Evolutionary conservation across 2,113 vertebrate species (phyloP).

Genomic region (Gavia stellata): DNA sequence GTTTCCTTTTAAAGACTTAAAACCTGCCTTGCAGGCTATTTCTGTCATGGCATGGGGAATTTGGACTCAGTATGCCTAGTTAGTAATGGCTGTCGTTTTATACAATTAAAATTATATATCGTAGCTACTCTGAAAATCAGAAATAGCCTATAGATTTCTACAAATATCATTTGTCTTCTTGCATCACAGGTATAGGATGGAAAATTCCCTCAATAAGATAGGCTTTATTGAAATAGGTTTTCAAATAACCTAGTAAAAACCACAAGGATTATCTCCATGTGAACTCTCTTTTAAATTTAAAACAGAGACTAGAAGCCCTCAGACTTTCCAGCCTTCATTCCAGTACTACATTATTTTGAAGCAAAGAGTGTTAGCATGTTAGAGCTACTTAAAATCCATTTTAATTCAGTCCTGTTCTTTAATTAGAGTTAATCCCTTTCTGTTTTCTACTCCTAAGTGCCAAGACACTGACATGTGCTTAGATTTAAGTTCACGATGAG

Average conservation of each 20-base stretch:
- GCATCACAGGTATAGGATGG: not conserved
- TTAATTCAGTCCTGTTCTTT: not conserved
- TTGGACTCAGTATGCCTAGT: not conserved
- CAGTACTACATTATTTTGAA: slow-evolving; percentile 5
- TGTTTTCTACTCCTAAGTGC: not conserved
- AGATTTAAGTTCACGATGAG: not conserved
- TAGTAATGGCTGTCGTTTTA: not conserved
- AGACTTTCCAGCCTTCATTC: not conserved
- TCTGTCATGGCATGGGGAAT: not conserved
- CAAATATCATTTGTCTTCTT: not conserved
- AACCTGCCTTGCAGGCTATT: not conserved
- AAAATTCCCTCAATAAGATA: not conserved
- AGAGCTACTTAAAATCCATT: slow-evolving; percentile 4
- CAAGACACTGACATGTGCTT: not conserved
- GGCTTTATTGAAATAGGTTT: not conserved
- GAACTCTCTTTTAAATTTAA: not conserved
- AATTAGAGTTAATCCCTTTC: not conserved
- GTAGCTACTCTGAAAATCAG: not conserved
- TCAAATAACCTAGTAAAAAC: not conserved
- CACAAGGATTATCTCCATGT: not conserved
- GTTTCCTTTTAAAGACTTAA: slow-evolving; percentile 6
- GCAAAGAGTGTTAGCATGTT: not conserved
- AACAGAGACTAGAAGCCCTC: not conserved
- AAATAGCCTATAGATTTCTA: not conserved
- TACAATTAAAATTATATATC: not conserved